Evolutionary conservation across 2,888 invertebrate genomes (phyloP), one percentile per base, ranked within the genome.

Genomic region (Brachylomia viminalis): DNA sequence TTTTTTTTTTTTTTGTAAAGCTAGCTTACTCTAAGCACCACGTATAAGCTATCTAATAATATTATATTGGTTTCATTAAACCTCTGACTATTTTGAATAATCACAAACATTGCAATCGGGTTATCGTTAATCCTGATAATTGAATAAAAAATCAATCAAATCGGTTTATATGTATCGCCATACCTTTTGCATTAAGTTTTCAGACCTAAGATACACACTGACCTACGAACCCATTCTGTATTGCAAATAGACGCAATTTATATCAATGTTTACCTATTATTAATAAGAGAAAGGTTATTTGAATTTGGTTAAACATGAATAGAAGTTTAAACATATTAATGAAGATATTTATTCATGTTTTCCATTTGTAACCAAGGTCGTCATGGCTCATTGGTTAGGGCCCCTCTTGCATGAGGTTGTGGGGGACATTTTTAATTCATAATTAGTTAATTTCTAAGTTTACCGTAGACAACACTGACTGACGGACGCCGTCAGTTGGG

Each of bases 191-290:
- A 45, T 27, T 11, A 77, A 61, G 0, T 78, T 54, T 66, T 68
- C 30, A 77, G 45, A 68, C 38, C 1, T 3, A 45, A 45, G 8
- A 17, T 65, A 77, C 11, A 42, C 49, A 58, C 59, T 77, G 58
- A 76, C 49, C 11, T 23, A 49, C 2, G 20, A 52, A 2, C 13
- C 30, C 17, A 52, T 76, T 76, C 6, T 17, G 11, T 59, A 59
- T 59, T 52, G 23, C 58, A 5, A 76, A 66, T 59, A 66, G 15
- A 76, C 10, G 15, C 13, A 45, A n/a, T 77, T 38, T 77, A 23
- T 56, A 62, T 27, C 7, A 30, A 65, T 47, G 11, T 64, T 76
- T 47, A 5, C 45, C 17, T 47, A 15, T 23, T 38, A 61, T 33
- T 38, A 38, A 62, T 38, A 10, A 62, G 8, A n/a, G 8, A 42